Evolutionary conservation across 2,888 invertebrate genomes (phyloP).

Genomic region (Apamea crenata): DNA sequence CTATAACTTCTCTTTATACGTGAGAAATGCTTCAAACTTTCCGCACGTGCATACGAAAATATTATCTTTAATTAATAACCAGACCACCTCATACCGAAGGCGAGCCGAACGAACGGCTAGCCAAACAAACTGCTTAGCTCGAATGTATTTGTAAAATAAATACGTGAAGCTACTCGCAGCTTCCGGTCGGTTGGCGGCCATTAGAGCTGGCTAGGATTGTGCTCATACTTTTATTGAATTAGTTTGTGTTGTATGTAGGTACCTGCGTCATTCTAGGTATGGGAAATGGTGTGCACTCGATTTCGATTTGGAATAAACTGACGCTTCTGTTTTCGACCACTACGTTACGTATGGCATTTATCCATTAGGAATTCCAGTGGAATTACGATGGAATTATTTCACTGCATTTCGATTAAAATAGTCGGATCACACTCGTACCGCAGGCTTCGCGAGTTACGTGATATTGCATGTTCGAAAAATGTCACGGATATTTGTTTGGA

Average conservation of each 20-base stretch:
- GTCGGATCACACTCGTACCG: background rate
- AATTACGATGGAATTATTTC: background rate
- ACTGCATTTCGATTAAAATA: conserved; percentile 24
- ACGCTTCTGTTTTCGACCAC: background rate
- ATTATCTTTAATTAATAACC: conserved; percentile 31
- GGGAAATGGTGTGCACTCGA: background rate
- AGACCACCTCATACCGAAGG: conserved; percentile 1
- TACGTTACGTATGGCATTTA: background rate
- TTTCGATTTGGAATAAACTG: background rate
- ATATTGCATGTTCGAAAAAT: background rate
- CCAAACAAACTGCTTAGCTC: conserved; percentile 35
- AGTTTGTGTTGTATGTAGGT: background rate
- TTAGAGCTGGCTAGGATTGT: conserved; percentile 12
- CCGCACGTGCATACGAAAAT: conserved; percentile 18
- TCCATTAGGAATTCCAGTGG: background rate
- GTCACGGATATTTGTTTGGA: background rate
- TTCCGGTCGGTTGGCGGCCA: conserved; percentile 26
- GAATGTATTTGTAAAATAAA: conserved; percentile 49
- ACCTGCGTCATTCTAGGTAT: background rate
- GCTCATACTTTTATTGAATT: conserved; percentile 32
- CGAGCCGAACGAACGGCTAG: background rate
- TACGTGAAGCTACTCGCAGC: conserved; percentile 19
- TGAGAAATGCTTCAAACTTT: conserved; percentile 20
- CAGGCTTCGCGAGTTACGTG: background rate
- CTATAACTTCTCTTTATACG: background rate